Evolutionary conservation across 2,797 vertebrate species (phyloP).

Genomic region (Phalanger gymnotis): DNA sequence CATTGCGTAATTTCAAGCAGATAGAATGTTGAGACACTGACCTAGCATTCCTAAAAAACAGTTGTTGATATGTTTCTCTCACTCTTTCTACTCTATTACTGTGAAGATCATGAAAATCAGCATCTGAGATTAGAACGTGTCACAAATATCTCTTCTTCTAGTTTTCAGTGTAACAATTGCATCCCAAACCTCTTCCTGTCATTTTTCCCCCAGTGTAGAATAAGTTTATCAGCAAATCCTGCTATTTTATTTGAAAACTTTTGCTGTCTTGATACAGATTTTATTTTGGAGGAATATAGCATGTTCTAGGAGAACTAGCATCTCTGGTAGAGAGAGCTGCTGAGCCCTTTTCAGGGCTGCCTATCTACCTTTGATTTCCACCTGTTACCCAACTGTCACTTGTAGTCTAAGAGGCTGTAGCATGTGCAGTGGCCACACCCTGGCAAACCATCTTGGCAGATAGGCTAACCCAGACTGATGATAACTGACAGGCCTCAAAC

Average conservation of each 20-base stretch:
- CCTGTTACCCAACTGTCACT: no score
- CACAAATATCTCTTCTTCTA: not conserved
- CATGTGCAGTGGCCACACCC: no score
- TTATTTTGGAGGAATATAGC: no score
- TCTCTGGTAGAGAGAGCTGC: no score
- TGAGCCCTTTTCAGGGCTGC: no score
- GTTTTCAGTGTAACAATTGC: not conserved
- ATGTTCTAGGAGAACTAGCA: no score
- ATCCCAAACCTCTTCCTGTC: not conserved
- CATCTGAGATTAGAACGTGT: not conserved
- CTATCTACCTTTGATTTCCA: no score
- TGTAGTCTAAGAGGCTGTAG: no score
- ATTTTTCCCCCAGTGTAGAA: conserved; percentile 22
- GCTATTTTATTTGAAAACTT: conserved; percentile 49
- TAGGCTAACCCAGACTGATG: no score
- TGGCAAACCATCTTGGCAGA: no score
- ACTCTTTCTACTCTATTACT: not conserved
- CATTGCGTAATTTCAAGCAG: not conserved
- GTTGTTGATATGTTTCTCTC: not conserved
- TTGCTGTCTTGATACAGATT: no score
- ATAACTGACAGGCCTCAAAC: no score
- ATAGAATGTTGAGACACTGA: not conserved
- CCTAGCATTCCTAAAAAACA: conserved; percentile 6
- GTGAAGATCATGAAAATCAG: not conserved
- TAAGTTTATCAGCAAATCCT: conserved; percentile 20